A percentile compares a stretch with the other conserved stretches of the same genome.
Evolutionary conservation across 2,888 invertebrate species (phyloP).

Genomic region (Neoitamus cyanurus): DNA sequence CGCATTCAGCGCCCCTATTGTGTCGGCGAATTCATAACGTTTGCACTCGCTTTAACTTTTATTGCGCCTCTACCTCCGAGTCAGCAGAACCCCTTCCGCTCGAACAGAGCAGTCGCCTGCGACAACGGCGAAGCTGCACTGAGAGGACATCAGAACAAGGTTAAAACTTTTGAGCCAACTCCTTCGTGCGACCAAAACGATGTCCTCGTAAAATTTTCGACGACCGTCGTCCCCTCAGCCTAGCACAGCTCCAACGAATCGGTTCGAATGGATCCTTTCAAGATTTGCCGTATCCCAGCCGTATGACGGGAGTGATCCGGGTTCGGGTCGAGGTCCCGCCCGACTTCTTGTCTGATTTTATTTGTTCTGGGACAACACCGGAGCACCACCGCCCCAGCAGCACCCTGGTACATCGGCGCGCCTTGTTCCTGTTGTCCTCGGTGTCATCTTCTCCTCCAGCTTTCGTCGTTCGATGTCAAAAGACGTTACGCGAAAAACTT

Average conservation of each 20-base stretch:
- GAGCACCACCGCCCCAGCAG: background rate
- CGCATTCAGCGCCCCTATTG: background rate
- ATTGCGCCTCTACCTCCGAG: slow-evolving; percentile 17
- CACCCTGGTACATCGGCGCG: background rate
- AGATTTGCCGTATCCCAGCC: background rate
- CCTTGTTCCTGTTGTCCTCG: slow-evolving; percentile 28
- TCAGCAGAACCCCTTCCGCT: background rate
- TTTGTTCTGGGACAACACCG: slow-evolving; percentile 27
- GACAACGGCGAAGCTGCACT: background rate
- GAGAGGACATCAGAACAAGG: slow-evolving; percentile 6
- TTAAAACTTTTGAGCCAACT: slow-evolving; percentile 36
- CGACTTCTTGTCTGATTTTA: slow-evolving; percentile 44
- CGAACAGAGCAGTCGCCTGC: background rate
- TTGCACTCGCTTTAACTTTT: slow-evolving; percentile 43
- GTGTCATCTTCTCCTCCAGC: slow-evolving; percentile 7
- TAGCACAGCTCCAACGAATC: background rate
- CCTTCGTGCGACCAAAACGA: slow-evolving; percentile 6
- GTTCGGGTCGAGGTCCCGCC: background rate
- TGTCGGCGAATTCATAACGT: slow-evolving; percentile 43
- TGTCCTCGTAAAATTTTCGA: slow-evolving; percentile 39
- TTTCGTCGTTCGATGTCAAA: slow-evolving; percentile 26
- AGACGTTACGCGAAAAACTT: slow-evolving; percentile 50
- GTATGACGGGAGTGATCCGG: no score
- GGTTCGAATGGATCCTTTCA: slow-evolving; percentile 28
- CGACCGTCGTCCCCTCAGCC: background rate